Evolutionary conservation across 1,140 invertebrate species (phyloP).

Genomic region (Gonatopus flavifemur): DNA sequence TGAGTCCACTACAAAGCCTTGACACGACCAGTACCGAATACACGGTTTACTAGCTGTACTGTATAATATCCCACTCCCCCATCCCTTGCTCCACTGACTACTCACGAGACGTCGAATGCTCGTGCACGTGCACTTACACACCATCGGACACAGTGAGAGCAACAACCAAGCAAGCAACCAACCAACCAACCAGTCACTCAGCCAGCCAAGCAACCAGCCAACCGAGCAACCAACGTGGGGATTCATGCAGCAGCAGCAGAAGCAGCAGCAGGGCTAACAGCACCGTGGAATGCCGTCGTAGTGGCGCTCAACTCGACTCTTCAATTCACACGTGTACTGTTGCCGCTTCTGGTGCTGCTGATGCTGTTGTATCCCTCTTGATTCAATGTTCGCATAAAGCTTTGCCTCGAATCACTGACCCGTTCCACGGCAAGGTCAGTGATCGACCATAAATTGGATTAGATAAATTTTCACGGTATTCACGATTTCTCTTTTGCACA

Average conservation of each 20-base stretch:
- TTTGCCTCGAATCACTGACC: too few relatives aligned
- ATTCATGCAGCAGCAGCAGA: too few relatives aligned
- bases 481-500: too few relatives aligned
- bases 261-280: slow-evolving; percentile 49
- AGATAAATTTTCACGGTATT: too few relatives aligned
- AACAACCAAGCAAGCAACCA: too few relatives aligned
- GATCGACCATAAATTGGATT: too few relatives aligned
- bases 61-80: slow-evolving; percentile 14
- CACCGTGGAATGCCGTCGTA: slow-evolving; percentile 56
- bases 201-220: too few relatives aligned
- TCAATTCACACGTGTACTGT: slow-evolving; percentile 47
- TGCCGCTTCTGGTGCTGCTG: neutral
- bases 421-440: neutral
- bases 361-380: too few relatives aligned
- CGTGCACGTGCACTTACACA: slow-evolving; percentile 39
- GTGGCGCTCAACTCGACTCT: slow-evolving; percentile 58
- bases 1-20: slow-evolving; percentile 23
- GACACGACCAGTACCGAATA: slow-evolving; percentile 35
- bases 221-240: too few relatives aligned
- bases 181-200: too few relatives aligned
- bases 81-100: slow-evolving; percentile 5
- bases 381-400: too few relatives aligned
- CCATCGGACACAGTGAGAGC: slow-evolving; percentile 38
- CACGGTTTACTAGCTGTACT: slow-evolving; percentile 29
- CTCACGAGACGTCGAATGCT: neutral